Evolutionary conservation across 2,888 invertebrate species (phyloP).

Genomic region (Torymus auratus): DNA sequence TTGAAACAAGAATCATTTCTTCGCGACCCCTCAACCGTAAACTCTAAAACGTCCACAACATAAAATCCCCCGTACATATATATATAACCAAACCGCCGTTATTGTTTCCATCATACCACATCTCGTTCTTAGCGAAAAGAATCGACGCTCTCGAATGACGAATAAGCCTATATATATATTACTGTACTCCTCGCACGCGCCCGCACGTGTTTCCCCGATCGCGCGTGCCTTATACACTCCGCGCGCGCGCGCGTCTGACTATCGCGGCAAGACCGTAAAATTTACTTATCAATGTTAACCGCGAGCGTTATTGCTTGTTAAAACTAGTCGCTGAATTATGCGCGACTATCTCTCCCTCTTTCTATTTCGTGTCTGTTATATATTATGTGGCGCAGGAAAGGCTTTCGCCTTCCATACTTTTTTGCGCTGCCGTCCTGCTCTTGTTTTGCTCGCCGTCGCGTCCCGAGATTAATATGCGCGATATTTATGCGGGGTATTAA

Average conservation of each 20-base stretch:
- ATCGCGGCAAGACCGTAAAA: slow-evolving; percentile 30
- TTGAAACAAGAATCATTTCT: too few species aligned
- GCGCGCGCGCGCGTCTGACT: not conserved
- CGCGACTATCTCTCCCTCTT: slow-evolving; percentile 20
- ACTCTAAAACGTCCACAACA: too few species aligned
- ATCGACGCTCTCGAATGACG: not conserved
- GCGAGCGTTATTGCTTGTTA: slow-evolving; percentile 45
- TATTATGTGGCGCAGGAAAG: too few species aligned
- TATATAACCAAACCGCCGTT: too few species aligned
- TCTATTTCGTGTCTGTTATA: not conserved
- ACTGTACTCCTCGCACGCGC: slow-evolving; percentile 25
- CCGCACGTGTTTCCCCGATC: slow-evolving; percentile 9
- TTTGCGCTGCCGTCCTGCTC: not conserved
- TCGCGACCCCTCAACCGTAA: too few species aligned
- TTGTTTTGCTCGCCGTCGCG: not conserved
- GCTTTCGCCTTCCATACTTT: slow-evolving; percentile 18
- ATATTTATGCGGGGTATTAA: slow-evolving; percentile 12
- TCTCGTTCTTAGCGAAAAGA: too few species aligned
- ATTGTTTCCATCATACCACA: too few species aligned
- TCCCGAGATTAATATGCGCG: not conserved
- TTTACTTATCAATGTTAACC: slow-evolving; percentile 44
- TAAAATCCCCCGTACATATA: too few species aligned
- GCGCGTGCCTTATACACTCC: slow-evolving; percentile 7
- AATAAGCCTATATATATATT: not conserved
- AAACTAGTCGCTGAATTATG: slow-evolving; percentile 41